A percentile compares a stretch with the other conserved stretches of the same genome.
Conservation (phyloP, 2,797 vertebrate species). For the Phoebastria nigripes region DNA sequence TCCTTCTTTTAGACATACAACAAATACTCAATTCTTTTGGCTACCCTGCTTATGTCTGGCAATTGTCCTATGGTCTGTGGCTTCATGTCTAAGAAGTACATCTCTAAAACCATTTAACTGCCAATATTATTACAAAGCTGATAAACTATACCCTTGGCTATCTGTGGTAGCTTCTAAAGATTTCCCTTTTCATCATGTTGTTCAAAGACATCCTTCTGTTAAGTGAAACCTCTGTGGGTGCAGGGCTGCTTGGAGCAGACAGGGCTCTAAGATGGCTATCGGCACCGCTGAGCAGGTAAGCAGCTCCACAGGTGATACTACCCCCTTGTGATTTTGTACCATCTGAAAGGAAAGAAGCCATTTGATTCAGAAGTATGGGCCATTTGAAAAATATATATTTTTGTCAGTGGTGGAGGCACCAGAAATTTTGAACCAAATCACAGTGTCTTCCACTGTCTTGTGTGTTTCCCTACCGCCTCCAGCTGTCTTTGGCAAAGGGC, state of each 20-base stretch:
- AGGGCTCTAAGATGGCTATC: accelerated
- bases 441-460: not conserved
- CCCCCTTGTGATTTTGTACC: not conserved
- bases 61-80: not conserved
- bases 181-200: not conserved
- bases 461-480: not conserved
- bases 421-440: not conserved
- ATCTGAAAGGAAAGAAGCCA: not conserved
- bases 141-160: not conserved
- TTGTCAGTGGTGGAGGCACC: not conserved
- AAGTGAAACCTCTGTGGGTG: not conserved
- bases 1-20: not conserved
- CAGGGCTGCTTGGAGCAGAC: not conserved
- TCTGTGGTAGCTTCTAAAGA: not conserved
- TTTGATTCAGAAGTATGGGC: not conserved
- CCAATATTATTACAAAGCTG: not conserved
- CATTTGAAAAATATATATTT: not conserved
- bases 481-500: not conserved
- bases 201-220: not conserved
- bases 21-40: not conserved
- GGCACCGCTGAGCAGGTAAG: not conserved
- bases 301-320: not conserved
- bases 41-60: not conserved
- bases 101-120: not conserved
- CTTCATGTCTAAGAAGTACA: not conserved